Evolutionary conservation across 2,113 vertebrate genomes (phyloP), one percentile per base, ranked within the genome.

Genomic region (Planiliza haematocheilus): DNA sequence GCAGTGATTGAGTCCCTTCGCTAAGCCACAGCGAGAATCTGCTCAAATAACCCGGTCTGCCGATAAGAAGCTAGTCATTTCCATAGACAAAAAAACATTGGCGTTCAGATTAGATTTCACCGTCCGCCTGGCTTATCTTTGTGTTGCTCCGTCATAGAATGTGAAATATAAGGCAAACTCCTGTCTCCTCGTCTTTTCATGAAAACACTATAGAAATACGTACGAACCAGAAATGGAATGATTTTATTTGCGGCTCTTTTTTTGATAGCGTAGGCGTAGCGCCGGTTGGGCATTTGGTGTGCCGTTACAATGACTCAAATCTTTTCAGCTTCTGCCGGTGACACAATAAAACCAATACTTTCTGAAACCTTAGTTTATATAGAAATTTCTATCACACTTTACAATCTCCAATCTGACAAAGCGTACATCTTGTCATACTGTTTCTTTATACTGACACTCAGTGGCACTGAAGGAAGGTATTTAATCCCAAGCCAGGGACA

Each of bases 1-100:
- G 81, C 83, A 64, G 82, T 88, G 89, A 91, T 92, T 86, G 86
- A 89, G 89, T 91, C 86, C 80, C 86, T 79, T 91, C 72, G 46
- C 89, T 88, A 84, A 90, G 86, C 87, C 88, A 78, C 60, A 49
- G 76, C 61, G 64, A 88, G 84, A 77, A 86, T 87, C 86, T 79
- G 79, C 84, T 79, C 89, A 87, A 90, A 92, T 90, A 91, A 90
- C 84, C 83, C 70, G 41, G 75, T 75, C 67, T 43, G 81, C 45
- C 46, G 90, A 92, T 92, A 91, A 92, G 88, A 79, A 82, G 63
- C 73, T 57, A 63, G 91, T 87, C 80, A 92, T 92, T 90, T 91
- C 83, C 86, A 90, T 88, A 89, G 88, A 85, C 81, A 83, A 86
- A 91, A 87, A 84, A 86, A 42, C 74, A 86, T 18, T 42, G 80